phyloP scores from a whole-genome alignment of 2,113 vertebrate species.

The Eonycteris spelaea region DNA sequence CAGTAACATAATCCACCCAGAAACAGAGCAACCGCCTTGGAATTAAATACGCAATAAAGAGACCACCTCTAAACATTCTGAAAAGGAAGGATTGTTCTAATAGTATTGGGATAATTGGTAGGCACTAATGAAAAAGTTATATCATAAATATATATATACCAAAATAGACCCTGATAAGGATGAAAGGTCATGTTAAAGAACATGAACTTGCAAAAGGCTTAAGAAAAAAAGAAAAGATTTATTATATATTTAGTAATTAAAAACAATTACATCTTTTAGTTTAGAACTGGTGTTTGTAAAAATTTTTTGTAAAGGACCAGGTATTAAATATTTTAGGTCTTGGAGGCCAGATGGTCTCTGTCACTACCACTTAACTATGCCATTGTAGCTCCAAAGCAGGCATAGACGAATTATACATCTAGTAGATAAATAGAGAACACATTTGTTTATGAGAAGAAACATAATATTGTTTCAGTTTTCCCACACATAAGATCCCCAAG shows the following conservation, averaged over 20 bases:
- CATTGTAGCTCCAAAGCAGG: background rate
- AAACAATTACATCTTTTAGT: background rate
- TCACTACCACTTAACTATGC: background rate
- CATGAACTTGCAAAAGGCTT: background rate
- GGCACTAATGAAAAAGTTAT: background rate
- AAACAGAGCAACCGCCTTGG: background rate
- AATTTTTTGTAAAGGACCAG: background rate
- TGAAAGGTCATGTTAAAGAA: background rate
- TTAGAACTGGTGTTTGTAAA: background rate
- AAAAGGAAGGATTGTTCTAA: background rate
- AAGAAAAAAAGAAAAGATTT: background rate
- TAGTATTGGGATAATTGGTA: background rate
- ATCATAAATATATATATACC: background rate
- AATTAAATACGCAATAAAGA: background rate
- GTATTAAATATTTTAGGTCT: background rate
- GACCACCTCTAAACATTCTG: background rate
- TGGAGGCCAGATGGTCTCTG: background rate
- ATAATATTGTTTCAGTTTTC: background rate
- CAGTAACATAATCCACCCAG: too few relatives aligned
- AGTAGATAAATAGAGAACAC: background rate
- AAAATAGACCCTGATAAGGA: background rate
- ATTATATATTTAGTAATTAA: background rate
- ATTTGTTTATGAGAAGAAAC: background rate
- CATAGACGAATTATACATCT: background rate
- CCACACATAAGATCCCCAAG: background rate